A percentile compares a stretch with the other conserved stretches of the same genome.
Conservation (phyloP, 2,797 vertebrate genomes). For the Trichosurus vulpecula region DNA sequence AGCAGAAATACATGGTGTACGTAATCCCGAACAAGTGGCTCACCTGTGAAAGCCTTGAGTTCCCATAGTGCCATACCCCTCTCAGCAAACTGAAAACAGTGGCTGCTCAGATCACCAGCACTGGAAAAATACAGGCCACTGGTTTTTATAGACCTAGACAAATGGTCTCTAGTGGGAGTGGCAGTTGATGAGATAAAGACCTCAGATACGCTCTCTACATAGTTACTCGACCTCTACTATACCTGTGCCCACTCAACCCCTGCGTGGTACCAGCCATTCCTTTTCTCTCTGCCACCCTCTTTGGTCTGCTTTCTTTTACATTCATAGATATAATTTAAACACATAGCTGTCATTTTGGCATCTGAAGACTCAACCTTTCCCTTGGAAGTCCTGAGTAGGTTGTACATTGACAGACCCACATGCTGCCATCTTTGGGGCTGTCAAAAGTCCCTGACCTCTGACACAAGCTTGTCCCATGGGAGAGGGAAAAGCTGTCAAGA, state of each 20-base stretch:
- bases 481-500: not conserved
- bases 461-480: not conserved
- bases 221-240: not conserved
- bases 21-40: not conserved
- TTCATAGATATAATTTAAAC: conserved; percentile 8
- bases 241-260: not conserved
- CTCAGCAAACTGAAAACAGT: not conserved
- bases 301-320: not conserved
- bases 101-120: not conserved
- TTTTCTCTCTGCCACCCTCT: not conserved
- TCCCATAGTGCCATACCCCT: not conserved
- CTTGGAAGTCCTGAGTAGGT: not conserved
- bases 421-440: not conserved
- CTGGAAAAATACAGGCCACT: not conserved
- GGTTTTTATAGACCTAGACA: not conserved
- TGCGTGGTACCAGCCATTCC: not conserved
- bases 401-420: not conserved
- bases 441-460: not conserved
- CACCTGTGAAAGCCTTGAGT: not conserved
- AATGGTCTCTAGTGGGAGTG: not conserved
- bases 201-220: not conserved
- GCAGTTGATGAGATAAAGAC: not conserved
- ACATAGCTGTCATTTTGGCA: not conserved
- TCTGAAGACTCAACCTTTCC: not conserved
- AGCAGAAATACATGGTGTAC: not conserved